phyloP scores from a whole-genome alignment of 2,113 vertebrate species.

The Xiphorhynchus elegans region DNA sequence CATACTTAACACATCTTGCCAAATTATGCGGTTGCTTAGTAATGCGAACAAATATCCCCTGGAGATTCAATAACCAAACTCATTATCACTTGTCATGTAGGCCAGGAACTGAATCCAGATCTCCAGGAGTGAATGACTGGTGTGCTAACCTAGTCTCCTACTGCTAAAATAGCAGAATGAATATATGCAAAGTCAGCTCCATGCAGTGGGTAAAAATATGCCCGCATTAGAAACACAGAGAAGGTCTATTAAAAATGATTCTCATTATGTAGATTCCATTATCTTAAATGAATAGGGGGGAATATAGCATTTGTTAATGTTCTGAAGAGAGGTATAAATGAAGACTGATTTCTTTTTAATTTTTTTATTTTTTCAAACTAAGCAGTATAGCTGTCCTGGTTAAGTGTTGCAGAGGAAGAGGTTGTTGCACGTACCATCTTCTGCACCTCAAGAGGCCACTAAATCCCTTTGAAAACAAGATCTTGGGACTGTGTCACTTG shows the following conservation, averaged over 20 bases:
- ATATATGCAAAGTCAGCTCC: constrained; percentile 41
- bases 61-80: constrained; percentile 69
- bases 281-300: neutral
- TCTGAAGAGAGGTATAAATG: neutral
- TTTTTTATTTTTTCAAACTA: neutral
- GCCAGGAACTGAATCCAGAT: constrained; percentile 66
- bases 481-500: neutral
- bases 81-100: constrained; percentile 70
- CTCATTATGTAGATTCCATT: constrained; percentile 25
- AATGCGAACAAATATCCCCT: constrained; percentile 69
- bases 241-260: constrained; percentile 21
- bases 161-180: constrained; percentile 56
- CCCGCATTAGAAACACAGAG: constrained; percentile 6
- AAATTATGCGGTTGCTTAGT: constrained; percentile 65
- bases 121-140: constrained; percentile 60
- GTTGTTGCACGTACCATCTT: neutral
- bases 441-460: neutral
- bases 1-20: constrained; percentile 60
- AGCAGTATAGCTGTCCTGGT: neutral
- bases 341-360: neutral
- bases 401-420: neutral
- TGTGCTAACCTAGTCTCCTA: constrained; percentile 55
- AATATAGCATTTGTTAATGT: neutral
- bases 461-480: neutral
- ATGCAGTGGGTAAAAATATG: constrained; percentile 32